Percentiles rank a stretch among this genome's conserved stretches.
These are phyloP conservation scores for Caenorhabditis sp. DNA, from an alignment of 2,888 invertebrate species.

Conservation along the genomic window DNA sequence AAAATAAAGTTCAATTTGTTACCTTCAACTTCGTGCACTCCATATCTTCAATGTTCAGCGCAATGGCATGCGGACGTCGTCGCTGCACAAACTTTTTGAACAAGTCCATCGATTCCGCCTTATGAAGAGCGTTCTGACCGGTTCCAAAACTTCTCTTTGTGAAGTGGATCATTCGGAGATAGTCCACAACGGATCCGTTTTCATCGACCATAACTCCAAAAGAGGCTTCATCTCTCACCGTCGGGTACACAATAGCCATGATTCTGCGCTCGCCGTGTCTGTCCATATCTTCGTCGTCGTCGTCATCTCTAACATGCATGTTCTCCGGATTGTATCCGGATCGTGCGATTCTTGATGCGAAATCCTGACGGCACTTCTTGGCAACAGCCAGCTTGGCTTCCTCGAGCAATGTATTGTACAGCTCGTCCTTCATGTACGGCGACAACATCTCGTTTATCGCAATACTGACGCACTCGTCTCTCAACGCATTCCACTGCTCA, in stretches of 20 bases:
- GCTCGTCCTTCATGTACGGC: conserved; percentile 92
- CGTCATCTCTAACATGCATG: conserved; percentile 63
- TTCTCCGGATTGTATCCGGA: conserved; percentile 66
- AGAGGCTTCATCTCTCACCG: conserved; percentile 80
- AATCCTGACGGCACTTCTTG: conserved; percentile 71
- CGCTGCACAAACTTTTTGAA: conserved; percentile 88
- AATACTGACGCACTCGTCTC: conserved; percentile 90
- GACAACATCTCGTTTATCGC: conserved; percentile 93
- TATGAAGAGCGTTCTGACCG: conserved; percentile 64
- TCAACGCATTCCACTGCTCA: conserved; percentile 92
- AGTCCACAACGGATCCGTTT: conserved; percentile 95
- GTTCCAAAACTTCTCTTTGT: conserved; percentile 85
- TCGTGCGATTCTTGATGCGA: conserved; percentile 38
- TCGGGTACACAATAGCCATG: conserved; percentile 89
- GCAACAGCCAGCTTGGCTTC: conserved; percentile 88
- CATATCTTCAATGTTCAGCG: conserved; percentile 90
- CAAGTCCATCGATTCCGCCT: conserved; percentile 74
- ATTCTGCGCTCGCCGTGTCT: conserved; percentile 87
- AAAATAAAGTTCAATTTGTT: neutral
- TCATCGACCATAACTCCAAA: conserved; percentile 90
- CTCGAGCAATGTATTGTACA: conserved; percentile 89
- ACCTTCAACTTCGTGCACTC: conserved; percentile 72
- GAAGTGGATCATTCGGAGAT: conserved; percentile 91
- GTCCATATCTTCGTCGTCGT: conserved; percentile 77
- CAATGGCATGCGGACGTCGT: conserved; percentile 95